These are phyloP conservation scores for Eudyptes chrysolophus DNA, from an alignment of 2,113 vertebrate species.

Conservation along the genomic window DNA sequence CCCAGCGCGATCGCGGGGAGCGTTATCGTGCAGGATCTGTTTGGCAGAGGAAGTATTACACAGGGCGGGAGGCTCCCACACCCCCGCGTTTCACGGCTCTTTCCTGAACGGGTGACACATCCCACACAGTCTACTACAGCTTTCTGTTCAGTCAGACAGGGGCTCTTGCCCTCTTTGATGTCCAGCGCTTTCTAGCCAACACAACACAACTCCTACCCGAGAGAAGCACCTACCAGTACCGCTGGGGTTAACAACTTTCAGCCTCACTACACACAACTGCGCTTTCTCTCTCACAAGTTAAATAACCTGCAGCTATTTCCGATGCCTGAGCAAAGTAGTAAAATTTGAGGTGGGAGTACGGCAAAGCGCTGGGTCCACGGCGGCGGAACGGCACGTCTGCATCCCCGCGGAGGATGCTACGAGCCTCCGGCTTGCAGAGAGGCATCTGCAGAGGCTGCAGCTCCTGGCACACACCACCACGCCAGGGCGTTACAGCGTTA, in stretches of 20 bases:
- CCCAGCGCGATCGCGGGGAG: neutral
- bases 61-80: neutral
- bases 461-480: neutral
- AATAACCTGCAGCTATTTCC: neutral
- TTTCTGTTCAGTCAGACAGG: neutral
- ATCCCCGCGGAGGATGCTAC: neutral
- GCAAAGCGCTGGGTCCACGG: neutral
- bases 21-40: neutral
- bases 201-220: neutral
- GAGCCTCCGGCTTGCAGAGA: neutral
- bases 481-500: too few relatives aligned
- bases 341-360: neutral
- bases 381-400: neutral
- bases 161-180: neutral
- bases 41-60: neutral
- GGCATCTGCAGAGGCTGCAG: neutral
- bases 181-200: neutral
- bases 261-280: neutral
- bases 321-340: neutral
- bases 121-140: neutral
- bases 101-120: neutral
- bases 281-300: neutral
- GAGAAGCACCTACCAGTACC: neutral
- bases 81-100: neutral
- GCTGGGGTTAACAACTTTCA: neutral